Conservation (phyloP, 2,888 invertebrate species). For the Pelosia muscerda region DNA sequence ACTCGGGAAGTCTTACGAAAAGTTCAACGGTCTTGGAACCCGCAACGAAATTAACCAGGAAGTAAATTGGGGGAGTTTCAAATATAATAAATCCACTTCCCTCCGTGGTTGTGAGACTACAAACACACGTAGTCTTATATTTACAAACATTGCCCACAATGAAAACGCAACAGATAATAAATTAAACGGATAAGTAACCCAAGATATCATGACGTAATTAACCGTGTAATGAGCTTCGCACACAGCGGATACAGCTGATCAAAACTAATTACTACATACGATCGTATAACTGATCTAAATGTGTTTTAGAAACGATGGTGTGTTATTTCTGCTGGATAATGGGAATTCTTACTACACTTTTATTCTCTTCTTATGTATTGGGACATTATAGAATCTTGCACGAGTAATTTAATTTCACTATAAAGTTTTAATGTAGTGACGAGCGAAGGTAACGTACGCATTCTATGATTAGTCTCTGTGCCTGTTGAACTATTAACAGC, state of each 20-base stretch:
- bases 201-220: constrained; percentile 43
- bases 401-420: constrained; percentile 40
- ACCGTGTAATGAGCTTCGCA: constrained; percentile 35
- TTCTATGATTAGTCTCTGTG: constrained; percentile 2
- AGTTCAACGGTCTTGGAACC: not conserved
- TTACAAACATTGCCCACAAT: constrained; percentile 4
- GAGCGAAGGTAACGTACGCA: not conserved
- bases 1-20: not conserved
- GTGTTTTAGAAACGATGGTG: constrained; percentile 28
- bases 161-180: constrained; percentile 23
- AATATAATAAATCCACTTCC: not conserved
- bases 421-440: constrained; percentile 32
- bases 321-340: constrained; percentile 28
- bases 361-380: constrained; percentile 24
- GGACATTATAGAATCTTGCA: constrained; percentile 32
- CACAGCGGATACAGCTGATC: constrained; percentile 37
- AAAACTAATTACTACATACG: constrained; percentile 35
- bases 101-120: not conserved
- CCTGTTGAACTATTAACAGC: not conserved
- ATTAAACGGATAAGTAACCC: constrained; percentile 34
- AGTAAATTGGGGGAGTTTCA: not conserved
- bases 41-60: not conserved
- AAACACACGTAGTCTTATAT: not conserved
- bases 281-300: constrained; percentile 31
- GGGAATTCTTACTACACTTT: constrained; percentile 30